These are phyloP conservation scores for Triplophysa dalaica DNA, from an alignment of 2,113 vertebrate species.

Conservation along the genomic window DNA sequence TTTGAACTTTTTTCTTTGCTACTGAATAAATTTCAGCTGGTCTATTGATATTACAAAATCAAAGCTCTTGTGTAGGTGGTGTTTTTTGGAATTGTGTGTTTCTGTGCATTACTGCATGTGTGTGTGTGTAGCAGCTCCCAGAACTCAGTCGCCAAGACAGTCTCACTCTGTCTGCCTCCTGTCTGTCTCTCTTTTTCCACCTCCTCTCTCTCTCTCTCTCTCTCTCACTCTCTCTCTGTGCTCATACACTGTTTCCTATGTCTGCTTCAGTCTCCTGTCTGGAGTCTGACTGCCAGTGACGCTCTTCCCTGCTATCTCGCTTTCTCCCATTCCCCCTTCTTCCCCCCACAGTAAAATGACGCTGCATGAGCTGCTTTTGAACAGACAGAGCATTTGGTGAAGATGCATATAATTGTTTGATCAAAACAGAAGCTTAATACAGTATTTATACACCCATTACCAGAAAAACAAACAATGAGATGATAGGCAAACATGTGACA, in stretches of 20 bases:
- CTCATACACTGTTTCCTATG: constrained; percentile 17
- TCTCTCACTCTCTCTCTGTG: constrained; percentile 2
- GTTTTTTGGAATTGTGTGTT: constrained; percentile 18
- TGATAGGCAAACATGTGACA: constrained; percentile 13
- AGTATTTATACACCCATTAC: not conserved
- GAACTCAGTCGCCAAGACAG: constrained; percentile 33
- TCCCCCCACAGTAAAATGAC: constrained; percentile 12
- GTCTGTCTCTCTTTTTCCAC: constrained; percentile 40
- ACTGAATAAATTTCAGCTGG: constrained; percentile 25
- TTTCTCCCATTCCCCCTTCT: not conserved
- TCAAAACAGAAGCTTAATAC: constrained; percentile 15
- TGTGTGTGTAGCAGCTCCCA: constrained; percentile 22
- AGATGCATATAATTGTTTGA: constrained; percentile 27
- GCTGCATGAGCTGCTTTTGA: constrained; percentile 39
- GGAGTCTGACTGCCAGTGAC: constrained; percentile 20
- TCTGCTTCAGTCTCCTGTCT: constrained; percentile 33
- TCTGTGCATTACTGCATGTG: not conserved
- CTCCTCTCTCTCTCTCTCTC: constrained; percentile 29
- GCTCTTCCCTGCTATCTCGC: not conserved
- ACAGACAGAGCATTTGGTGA: constrained; percentile 38
- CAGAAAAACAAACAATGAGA: constrained; percentile 21
- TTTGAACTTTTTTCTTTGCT: not conserved
- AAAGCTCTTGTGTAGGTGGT: constrained; percentile 10
- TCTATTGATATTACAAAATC: constrained; percentile 2
- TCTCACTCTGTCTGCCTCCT: constrained; percentile 42